These are phyloP conservation scores for Clarias batrachus DNA, from an alignment of 2,113 vertebrate genomes.

Conservation along the genomic window DNA sequence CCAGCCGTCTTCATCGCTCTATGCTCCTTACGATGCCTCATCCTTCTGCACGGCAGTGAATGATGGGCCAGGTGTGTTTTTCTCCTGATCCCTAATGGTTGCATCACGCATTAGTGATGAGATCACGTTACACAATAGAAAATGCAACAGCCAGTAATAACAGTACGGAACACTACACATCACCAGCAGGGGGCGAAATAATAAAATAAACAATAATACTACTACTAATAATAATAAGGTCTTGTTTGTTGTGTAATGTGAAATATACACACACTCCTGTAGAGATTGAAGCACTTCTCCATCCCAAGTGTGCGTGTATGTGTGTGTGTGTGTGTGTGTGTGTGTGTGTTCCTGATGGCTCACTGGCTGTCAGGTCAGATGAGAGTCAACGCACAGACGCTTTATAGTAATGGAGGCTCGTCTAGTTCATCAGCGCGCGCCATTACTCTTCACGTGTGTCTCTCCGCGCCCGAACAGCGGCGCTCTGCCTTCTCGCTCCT, in stretches of 20 bases:
- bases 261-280: background rate
- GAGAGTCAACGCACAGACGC: background rate
- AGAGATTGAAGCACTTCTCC: background rate
- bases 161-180: background rate
- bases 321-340: background rate
- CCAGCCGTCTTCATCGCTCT: background rate
- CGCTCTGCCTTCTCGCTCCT: background rate
- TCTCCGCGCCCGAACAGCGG: background rate
- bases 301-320: background rate
- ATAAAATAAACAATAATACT: background rate
- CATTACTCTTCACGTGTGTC: background rate
- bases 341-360: background rate
- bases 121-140: background rate
- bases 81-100: background rate
- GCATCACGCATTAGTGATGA: background rate
- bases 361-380: conserved; percentile 1
- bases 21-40: background rate
- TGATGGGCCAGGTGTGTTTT: background rate
- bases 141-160: background rate
- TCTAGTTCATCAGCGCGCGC: background rate
- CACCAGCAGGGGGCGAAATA: background rate
- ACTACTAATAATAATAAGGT: background rate
- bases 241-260: background rate
- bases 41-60: background rate
- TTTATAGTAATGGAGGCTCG: background rate